Base-by-base conservation (phyloP, 2,797 vertebrate genomes). In the Chaenodraco wilsoni region DNA sequence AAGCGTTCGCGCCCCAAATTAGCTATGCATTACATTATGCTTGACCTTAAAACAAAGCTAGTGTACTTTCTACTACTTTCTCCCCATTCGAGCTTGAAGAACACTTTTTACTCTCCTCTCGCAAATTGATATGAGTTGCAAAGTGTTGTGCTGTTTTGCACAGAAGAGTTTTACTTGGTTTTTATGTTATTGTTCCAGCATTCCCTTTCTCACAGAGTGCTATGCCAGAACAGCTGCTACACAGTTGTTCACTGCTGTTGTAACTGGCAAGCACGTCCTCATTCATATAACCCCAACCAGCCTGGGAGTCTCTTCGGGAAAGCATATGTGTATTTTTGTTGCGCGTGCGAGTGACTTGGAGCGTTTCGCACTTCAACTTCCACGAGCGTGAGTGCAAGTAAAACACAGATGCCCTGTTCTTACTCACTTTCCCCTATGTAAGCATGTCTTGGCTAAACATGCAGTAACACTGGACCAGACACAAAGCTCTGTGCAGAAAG, bases 351-450 rank as follows among this genome's bases (percentile, higher is more conserved):
- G 65, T 31, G 74, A 54, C 68, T 71, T 69, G 0, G 12, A 66
- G 77, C 76, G 79, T 80, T 78, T 86, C 85, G 79, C 54, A 65
- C 85, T 76, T 61, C 65, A 62, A 79, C 72, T 52, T 66, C 44
- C 68, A 54, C 16, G 11, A 72, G 58, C n/a, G 31, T 63, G 79
- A 74, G 31, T 17, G 49, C 52, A 76, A 63, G 52, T 78, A 23
- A 81, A 89, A 86, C 85, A 90, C 84, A 87, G 85, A 79, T 70
- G 85, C 85, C 84, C 82, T 87, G 86, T 92, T 91, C 87, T 74
- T 72, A 55, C 79, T 85, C 83, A 6, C 31, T 84, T 86, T 86
- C 79, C 76, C 76, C 84, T 60, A 45, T 86, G 84, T 83, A 88
- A 90, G 84, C 88, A 91, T 78, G 88, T 86, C 90, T 78, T 75